Percentiles rank a stretch among this genome's conserved stretches.
Evolutionary conservation across 1,140 invertebrate genomes (phyloP).

Genomic region (Camponotus vicinus): DNA sequence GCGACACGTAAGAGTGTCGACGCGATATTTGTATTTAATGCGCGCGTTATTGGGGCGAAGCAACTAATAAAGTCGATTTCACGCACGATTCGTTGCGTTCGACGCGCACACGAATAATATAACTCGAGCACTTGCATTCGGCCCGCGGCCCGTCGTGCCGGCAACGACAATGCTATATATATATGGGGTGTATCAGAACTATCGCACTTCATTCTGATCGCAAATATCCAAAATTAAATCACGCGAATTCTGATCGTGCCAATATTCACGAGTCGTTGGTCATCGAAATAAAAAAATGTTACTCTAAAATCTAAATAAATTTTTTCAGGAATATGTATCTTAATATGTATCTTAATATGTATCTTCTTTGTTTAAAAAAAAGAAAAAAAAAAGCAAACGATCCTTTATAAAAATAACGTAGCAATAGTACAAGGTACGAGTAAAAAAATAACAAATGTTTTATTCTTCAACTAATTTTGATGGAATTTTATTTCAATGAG

Average conservation of each 20-base stretch:
- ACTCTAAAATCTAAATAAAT: background rate
- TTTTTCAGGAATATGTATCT: background rate
- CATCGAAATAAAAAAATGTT: background rate
- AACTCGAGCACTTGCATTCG: constrained; percentile 53
- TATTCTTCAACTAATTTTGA: background rate
- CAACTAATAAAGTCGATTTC: constrained; percentile 85
- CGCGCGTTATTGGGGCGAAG: constrained; percentile 71
- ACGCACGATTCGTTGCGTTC: constrained; percentile 79
- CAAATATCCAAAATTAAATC: background rate
- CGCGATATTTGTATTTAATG: constrained; percentile 72
- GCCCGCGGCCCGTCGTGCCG: constrained; percentile 14
- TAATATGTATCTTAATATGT: too few relatives aligned
- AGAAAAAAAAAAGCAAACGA: background rate
- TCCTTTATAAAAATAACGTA: background rate
- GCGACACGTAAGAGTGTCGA: constrained; percentile 66
- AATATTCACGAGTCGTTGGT: background rate
- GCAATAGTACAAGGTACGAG: background rate
- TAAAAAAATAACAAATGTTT: background rate
- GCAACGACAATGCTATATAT: constrained; percentile 49
- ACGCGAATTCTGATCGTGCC: background rate
- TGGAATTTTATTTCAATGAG: background rate
- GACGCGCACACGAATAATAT: constrained; percentile 68
- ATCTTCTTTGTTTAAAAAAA: too few relatives aligned
- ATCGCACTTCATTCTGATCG: background rate
- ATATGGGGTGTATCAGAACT: constrained; percentile 35